Percentiles rank a stretch among this genome's conserved stretches.
These are phyloP conservation scores for Valencia hispanica DNA, from an alignment of 2,797 vertebrate species.

Conservation along the genomic window DNA sequence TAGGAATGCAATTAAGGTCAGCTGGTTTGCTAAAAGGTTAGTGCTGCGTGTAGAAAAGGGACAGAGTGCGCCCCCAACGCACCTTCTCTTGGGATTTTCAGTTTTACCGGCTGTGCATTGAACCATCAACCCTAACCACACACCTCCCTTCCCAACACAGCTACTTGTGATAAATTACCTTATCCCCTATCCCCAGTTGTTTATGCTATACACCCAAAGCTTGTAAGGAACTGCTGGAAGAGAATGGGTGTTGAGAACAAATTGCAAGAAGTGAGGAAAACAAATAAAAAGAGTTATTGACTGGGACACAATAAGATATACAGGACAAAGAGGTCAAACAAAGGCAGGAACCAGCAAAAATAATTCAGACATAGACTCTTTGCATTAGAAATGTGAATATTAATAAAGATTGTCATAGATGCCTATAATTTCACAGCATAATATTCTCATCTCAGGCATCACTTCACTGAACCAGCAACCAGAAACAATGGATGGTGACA, in stretches of 20 bases:
- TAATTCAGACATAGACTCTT: background rate
- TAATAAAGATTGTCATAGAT: constrained; percentile 16
- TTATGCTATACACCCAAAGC: constrained; percentile 58
- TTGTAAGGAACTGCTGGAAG: constrained; percentile 47
- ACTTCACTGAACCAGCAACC: constrained; percentile 52
- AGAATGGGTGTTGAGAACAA: constrained; percentile 30
- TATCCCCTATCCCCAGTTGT: constrained; percentile 50
- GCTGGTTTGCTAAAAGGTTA: constrained; percentile 52
- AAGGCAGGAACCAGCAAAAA: constrained; percentile 25
- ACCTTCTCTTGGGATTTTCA: constrained; percentile 60
- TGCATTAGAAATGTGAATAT: constrained; percentile 18
- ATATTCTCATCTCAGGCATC: constrained; percentile 36
- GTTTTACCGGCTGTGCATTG: constrained; percentile 58
- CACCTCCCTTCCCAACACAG: constrained; percentile 58
- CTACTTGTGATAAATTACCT: constrained; percentile 74
- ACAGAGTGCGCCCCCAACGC: constrained; percentile 46
- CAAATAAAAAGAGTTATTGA: constrained; percentile 38
- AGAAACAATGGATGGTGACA: constrained; percentile 68
- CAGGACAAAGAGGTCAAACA: constrained; percentile 38
- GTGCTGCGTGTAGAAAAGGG: constrained; percentile 36
- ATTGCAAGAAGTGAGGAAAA: constrained; percentile 28
- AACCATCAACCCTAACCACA: constrained; percentile 60
- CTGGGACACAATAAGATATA: constrained; percentile 43
- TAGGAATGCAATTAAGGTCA: constrained; percentile 63
- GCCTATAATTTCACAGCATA: constrained; percentile 26